Evolutionary conservation across 1,140 invertebrate genomes (phyloP).

Genomic region (Zaprionus taronus): DNA sequence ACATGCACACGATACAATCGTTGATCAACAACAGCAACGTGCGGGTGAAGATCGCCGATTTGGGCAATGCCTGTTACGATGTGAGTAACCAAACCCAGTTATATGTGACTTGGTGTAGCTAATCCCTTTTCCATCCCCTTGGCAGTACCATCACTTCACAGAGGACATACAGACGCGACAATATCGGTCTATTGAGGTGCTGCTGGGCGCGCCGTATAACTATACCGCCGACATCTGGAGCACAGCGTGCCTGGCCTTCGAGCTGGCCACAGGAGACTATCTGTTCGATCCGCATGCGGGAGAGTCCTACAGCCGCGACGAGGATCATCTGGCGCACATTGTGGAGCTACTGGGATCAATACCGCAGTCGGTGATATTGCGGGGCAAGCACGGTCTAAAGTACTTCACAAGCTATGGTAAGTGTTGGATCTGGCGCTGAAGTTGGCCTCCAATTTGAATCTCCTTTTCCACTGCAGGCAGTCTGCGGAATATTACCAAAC

Average conservation of each 20-base stretch:
- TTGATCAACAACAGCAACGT: slow-evolving; percentile 94
- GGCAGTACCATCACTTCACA: slow-evolving; percentile 83
- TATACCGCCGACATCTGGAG: slow-evolving; percentile 99
- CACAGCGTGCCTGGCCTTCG: slow-evolving; percentile 99
- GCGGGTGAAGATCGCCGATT: slow-evolving; percentile 97
- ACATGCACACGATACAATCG: slow-evolving; percentile 88
- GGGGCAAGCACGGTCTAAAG: slow-evolving; percentile 82
- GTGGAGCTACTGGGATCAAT: slow-evolving; percentile 98
- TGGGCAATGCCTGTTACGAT: slow-evolving; percentile 99
- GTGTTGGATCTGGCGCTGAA: slow-evolving; percentile 85
- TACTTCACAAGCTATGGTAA: slow-evolving; percentile 84
- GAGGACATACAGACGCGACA: slow-evolving; percentile 99
- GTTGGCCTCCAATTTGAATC: too few relatives aligned
- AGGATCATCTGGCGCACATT: slow-evolving; percentile 99
- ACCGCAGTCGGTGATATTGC: slow-evolving; percentile 86
- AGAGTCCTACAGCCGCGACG: slow-evolving; percentile 94
- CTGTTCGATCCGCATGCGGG: slow-evolving; percentile 98
- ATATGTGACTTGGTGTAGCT: not conserved
- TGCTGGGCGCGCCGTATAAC: slow-evolving; percentile 95
- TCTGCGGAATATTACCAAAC: slow-evolving; percentile 94
- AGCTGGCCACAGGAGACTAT: slow-evolving; percentile 99
- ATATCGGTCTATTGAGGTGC: slow-evolving; percentile 97
- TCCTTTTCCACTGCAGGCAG: slow-evolving; percentile 86
- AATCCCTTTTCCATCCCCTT: not conserved
- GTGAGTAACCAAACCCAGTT: slow-evolving; percentile 58